These are phyloP conservation scores for Hirtodrosophila duncani DNA, from an alignment of 2,888 invertebrate species.

Conservation along the genomic window DNA sequence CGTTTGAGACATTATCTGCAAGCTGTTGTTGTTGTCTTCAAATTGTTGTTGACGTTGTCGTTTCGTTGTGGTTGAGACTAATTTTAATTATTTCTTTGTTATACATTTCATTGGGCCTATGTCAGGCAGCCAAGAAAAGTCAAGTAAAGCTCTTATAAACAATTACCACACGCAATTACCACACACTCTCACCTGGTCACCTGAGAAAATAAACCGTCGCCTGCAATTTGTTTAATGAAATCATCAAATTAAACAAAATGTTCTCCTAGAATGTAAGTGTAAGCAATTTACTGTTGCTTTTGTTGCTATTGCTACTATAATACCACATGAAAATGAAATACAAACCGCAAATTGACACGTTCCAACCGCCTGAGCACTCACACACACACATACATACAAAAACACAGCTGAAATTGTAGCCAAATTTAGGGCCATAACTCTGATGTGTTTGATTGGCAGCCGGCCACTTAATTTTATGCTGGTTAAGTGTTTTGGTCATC, in stretches of 20 bases:
- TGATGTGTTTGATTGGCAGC: conserved; percentile 16
- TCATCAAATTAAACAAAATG: conserved; percentile 67
- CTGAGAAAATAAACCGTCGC: conserved; percentile 23
- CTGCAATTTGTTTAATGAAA: conserved; percentile 63
- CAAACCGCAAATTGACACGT: conserved; percentile 47
- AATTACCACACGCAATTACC: not conserved
- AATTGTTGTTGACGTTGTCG: not conserved
- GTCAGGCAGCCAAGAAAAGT: conserved; percentile 18
- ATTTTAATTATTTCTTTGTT: conserved; percentile 53
- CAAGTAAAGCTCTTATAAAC: not conserved
- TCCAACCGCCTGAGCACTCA: conserved; percentile 5
- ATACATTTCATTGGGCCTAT: conserved; percentile 24
- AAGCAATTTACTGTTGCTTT: conserved; percentile 38
- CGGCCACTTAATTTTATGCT: no score
- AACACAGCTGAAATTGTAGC: conserved; percentile 12
- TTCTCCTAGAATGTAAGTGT: conserved; percentile 51
- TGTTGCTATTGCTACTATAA: conserved; percentile 23
- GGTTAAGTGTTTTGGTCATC: conserved; percentile 9
- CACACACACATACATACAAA: not conserved
- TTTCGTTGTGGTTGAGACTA: conserved; percentile 22
- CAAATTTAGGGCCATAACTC: conserved; percentile 32
- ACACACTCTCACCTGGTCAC: conserved; percentile 2
- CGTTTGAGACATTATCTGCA: conserved; percentile 19
- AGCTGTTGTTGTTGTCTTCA: conserved; percentile 14
- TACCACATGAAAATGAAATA: conserved; percentile 50